Percentiles rank a stretch among this genome's conserved stretches.
These are phyloP conservation scores for Papilio protenor DNA, from an alignment of 2,888 invertebrate genomes.

Conservation along the genomic window DNA sequence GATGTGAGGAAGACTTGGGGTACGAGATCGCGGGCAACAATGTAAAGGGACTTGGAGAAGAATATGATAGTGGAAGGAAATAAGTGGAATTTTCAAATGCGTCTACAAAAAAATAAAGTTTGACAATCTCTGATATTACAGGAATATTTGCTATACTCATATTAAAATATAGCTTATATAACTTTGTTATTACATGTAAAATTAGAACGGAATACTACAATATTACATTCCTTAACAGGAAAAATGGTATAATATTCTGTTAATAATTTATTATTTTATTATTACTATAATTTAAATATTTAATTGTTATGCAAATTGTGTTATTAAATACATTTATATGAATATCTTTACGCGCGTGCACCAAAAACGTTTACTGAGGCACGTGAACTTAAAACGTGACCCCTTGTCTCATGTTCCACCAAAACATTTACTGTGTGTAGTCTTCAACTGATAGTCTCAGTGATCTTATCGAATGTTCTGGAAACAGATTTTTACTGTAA, in stretches of 20 bases:
- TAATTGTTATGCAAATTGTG: not conserved
- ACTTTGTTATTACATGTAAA: not conserved
- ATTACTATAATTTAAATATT: not conserved
- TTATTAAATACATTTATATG: not conserved
- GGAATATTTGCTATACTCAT: too few relatives aligned
- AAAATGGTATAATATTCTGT: not conserved
- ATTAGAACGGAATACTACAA: not conserved
- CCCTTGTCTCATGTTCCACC: not conserved
- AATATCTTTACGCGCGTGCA: not conserved
- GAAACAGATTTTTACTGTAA: not conserved
- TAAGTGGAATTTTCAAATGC: too few relatives aligned
- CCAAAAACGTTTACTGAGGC: slow-evolving; percentile 5
- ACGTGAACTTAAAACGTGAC: slow-evolving; percentile 20
- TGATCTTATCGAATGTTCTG: not conserved
- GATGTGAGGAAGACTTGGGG: too few relatives aligned
- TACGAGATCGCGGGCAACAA: too few relatives aligned
- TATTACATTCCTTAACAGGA: not conserved
- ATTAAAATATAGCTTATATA: too few relatives aligned
- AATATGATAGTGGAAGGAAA: too few relatives aligned
- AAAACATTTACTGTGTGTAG: not conserved
- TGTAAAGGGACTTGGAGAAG: too few relatives aligned
- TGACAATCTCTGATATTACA: too few relatives aligned
- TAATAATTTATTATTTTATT: not conserved
- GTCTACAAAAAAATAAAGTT: too few relatives aligned
- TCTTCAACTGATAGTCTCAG: not conserved